phyloP scores from a whole-genome alignment of 2,113 vertebrate genomes.

The Symphodus melops region DNA sequence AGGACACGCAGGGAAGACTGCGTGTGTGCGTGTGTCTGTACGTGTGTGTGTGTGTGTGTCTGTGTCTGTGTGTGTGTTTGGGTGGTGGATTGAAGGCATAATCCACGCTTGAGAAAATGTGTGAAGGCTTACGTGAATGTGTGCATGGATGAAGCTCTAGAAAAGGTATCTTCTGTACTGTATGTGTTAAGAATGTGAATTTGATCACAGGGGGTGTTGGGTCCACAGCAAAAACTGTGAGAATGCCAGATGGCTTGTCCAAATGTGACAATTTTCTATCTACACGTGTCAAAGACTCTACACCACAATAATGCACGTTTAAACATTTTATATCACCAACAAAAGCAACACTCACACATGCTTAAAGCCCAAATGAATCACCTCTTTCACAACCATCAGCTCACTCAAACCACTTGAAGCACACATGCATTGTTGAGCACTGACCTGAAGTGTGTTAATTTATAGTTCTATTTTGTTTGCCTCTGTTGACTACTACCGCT shows the following conservation, averaged over 20 bases:
- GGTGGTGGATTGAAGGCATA: constrained; percentile 29
- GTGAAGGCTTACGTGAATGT: constrained; percentile 15
- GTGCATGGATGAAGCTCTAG: constrained; percentile 31
- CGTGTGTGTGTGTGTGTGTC: background rate
- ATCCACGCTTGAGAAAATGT: constrained; percentile 35
- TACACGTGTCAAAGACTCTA: constrained; percentile 56
- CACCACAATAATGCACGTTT: constrained; percentile 4
- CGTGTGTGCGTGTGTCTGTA: constrained; percentile 19
- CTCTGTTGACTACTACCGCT: constrained; percentile 36
- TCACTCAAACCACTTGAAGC: constrained; percentile 22
- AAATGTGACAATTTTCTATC: constrained; percentile 66
- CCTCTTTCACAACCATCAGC: constrained; percentile 39
- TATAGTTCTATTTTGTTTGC: constrained; percentile 15
- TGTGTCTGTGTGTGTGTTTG: constrained; percentile 29
- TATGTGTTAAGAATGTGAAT: constrained; percentile 22
- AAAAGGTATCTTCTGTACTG: constrained; percentile 22
- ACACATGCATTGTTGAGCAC: constrained; percentile 26
- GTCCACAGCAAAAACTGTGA: constrained; percentile 61
- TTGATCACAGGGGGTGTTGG: constrained; percentile 43
- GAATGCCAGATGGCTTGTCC: constrained; percentile 78
- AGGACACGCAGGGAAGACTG: constrained; percentile 50
- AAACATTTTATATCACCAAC: constrained; percentile 44
- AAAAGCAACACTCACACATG: constrained; percentile 50
- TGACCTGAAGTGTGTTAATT: constrained; percentile 13
- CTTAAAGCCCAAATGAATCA: constrained; percentile 49